Evolutionary conservation across 1,140 invertebrate species (phyloP).

Genomic region (Drusus annulatus): DNA sequence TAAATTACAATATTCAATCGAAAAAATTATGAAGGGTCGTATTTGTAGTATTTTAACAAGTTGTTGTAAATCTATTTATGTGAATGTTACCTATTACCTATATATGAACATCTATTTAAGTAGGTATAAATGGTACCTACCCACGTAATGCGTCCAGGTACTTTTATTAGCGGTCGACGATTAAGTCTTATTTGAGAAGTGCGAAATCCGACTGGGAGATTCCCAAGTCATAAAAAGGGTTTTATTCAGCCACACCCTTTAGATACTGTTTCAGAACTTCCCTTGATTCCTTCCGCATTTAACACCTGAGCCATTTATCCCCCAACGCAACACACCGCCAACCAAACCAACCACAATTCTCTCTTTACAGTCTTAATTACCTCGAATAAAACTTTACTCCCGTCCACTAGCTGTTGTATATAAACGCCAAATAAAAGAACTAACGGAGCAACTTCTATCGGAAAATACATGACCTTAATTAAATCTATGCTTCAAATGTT

Average conservation of each 20-base stretch:
- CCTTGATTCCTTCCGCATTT: constrained; percentile 48
- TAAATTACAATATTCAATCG: no score
- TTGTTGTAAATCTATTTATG: no score
- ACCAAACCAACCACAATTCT: neutral
- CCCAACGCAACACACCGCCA: neutral
- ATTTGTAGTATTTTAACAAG: no score
- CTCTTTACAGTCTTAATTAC: constrained; percentile 50
- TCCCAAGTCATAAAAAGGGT: neutral
- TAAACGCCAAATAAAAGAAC: neutral
- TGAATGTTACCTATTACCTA: no score
- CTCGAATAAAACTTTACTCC: constrained; percentile 54
- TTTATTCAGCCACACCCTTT: constrained; percentile 22
- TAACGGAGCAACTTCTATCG: no score
- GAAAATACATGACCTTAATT: no score
- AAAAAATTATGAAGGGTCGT: no score
- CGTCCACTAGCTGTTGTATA: constrained; percentile 15
- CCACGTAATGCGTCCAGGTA: no score
- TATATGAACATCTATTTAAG: no score
- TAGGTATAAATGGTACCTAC: no score
- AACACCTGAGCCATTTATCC: constrained; percentile 54
- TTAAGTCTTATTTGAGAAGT: neutral
- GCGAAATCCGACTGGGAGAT: constrained; percentile 5
- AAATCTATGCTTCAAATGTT: no score
- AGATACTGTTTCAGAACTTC: neutral
- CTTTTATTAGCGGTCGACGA: no score